Conservation (phyloP, 2,113 vertebrate species). For the Spermophilus dauricus region DNA sequence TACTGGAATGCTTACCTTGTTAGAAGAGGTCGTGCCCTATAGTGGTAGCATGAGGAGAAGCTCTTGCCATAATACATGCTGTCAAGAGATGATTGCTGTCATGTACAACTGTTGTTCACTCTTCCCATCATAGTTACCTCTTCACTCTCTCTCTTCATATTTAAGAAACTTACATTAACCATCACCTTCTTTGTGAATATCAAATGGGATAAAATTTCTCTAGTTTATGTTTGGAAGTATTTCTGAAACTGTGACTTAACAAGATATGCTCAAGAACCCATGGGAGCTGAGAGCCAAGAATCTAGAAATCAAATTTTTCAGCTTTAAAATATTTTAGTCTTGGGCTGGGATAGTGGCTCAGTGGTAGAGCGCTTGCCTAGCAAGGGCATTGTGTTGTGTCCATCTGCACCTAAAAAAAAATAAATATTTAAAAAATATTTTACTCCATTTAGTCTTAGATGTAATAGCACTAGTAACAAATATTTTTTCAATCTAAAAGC, state of each 20-base stretch:
- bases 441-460: background rate
- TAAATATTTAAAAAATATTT: background rate
- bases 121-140: background rate
- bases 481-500: background rate
- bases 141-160: background rate
- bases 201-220: background rate
- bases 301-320: slow-evolving; percentile 19
- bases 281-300: background rate
- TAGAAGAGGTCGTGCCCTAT: background rate
- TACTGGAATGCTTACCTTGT: background rate
- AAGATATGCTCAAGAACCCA: background rate
- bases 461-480: background rate
- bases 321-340: background rate
- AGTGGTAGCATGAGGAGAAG: background rate
- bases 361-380: no score
- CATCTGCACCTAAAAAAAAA: no score
- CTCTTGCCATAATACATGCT: background rate
- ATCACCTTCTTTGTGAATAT: background rate
- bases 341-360: no score
- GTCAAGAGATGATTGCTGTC: background rate
- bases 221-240: background rate
- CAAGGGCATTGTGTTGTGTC: no score
- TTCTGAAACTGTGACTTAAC: slow-evolving; percentile 1
- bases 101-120: background rate
- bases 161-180: background rate